Base-by-base conservation (phyloP, 2,888 invertebrate species). In the Conops quadrifasciatus region DNA sequence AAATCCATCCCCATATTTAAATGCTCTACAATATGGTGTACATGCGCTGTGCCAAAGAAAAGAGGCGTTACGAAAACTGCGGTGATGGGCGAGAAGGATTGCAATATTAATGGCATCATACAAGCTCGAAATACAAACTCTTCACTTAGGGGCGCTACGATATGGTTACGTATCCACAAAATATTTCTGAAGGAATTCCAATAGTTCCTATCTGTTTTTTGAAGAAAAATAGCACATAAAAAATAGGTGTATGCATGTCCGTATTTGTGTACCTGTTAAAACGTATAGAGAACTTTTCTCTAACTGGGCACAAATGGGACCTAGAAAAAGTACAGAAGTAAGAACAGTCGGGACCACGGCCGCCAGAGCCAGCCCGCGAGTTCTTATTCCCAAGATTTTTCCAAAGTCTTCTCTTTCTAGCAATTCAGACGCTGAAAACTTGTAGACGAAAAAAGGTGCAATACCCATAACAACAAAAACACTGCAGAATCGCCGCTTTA, bases 111-210 rank as follows among this genome's bases (percentile, higher is more conserved):
- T 4, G 97, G 96, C 86, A 97, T 88, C 95, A 98, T 97, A 82
- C 97, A 97, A 1, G 96, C 95, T 76, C 98, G 89, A 86, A 96
- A 98, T 9, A 96, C 95, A 88, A 97, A 95, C 85, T 98, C 98
- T 86, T 98, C 98, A 71, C 96, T 94, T 66, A 97, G 84, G 0
- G 97, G 98, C 0, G 97, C 97, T 78, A 97, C 93, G 36, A 97
- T 86, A 81, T 94, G 93, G 84, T 95, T 96, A 73, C 97, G 88
- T 78, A 96, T 88, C 95, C 96, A 96, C 43, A 93, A 90, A 68
- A 94, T 87, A 78, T 94, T 93, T 78, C 88, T 89, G 73, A 92
- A 87, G 77, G 90, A 92, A 70, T 90, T 83, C 94, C 95, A 92
- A 77, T 91, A 92, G 73, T 89, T 87, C 0, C 91, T 89, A 80